phyloP scores from a whole-genome alignment of 1,140 invertebrate species.

The Anastrepha ludens region DNA sequence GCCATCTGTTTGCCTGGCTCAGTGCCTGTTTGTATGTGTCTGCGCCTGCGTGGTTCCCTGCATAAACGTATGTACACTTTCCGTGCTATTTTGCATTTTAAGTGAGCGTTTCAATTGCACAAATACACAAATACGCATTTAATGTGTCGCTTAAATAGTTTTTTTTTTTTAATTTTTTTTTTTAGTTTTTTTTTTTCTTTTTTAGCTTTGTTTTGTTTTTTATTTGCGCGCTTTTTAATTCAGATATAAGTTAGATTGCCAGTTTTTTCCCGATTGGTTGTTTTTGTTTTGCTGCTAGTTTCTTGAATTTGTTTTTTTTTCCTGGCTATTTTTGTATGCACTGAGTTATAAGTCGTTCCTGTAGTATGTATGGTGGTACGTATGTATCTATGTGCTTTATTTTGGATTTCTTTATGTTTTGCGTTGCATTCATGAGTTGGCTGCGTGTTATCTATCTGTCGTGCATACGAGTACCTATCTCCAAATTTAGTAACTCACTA shows the following conservation, averaged over 20 bases:
- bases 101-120: constrained; percentile 15
- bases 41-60: too few species aligned
- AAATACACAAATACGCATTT: not conserved
- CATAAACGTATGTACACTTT: not conserved
- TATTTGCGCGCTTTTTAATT: not conserved
- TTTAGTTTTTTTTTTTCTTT: not conserved
- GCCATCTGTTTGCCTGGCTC: not conserved
- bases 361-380: not conserved
- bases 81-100: constrained; percentile 16
- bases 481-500: constrained; percentile 42
- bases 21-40: too few species aligned
- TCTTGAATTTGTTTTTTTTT: not conserved
- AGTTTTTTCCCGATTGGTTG: not conserved
- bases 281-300: not conserved
- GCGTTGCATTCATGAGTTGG: not conserved
- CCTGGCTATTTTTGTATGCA: not conserved
- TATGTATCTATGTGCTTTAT: not conserved
- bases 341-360: not conserved
- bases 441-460: not conserved
- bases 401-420: constrained; percentile 3
- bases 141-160: too few species aligned
- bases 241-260: constrained; percentile 12
- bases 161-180: not conserved
- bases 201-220: not conserved
- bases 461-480: too few species aligned